phyloP scores from a whole-genome alignment of 2,797 vertebrate species.

The Eremophila alpestris region DNA sequence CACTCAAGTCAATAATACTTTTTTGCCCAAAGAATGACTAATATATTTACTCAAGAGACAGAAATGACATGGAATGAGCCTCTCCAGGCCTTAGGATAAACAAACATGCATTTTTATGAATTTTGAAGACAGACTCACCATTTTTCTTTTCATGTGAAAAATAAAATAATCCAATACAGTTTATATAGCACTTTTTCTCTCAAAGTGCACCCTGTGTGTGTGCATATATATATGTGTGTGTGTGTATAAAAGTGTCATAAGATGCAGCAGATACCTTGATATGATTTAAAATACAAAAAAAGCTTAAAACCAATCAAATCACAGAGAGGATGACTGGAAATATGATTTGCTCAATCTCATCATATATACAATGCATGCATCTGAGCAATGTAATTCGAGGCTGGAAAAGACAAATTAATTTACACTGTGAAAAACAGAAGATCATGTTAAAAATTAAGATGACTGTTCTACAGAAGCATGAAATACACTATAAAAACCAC shows the following conservation, averaged over 20 bases:
- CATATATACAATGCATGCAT: background rate
- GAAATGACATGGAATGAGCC: background rate
- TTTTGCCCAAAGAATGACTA: slow-evolving; percentile 17
- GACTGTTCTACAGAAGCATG: background rate
- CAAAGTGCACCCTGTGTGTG: background rate
- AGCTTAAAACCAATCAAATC: background rate
- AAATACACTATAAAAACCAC: background rate
- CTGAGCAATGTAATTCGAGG: background rate
- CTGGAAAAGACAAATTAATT: background rate
- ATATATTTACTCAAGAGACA: slow-evolving; percentile 25
- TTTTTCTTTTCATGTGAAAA: slow-evolving; percentile 17
- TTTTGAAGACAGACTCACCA: background rate
- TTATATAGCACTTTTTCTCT: background rate
- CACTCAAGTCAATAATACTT: slow-evolving; percentile 23
- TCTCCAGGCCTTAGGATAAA: slow-evolving; percentile 15
- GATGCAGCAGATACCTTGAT: background rate
- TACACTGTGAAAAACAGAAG: background rate
- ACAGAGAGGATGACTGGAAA: background rate
- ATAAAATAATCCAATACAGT: background rate
- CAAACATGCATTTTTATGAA: background rate
- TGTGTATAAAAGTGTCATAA: background rate
- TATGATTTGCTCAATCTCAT: background rate
- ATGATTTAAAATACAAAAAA: background rate
- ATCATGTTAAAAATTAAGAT: background rate
- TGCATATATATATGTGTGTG: rapidly evolving